Percentiles rank a stretch among this genome's conserved stretches.
Evolutionary conservation across 2,888 invertebrate species (phyloP).

Genomic region (Gnatocerus cornutus): DNA sequence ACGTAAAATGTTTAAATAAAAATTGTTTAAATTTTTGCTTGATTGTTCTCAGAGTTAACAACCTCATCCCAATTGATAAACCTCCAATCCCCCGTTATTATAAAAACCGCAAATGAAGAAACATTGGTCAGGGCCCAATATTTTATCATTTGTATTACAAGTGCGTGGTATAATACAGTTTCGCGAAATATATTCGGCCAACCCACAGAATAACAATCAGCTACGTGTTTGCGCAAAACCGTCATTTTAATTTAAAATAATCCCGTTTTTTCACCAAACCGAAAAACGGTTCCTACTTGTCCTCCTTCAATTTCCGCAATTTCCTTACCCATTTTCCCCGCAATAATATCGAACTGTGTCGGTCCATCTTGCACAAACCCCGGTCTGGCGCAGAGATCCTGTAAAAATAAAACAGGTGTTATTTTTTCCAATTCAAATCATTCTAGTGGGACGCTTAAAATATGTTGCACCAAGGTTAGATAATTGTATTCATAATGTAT

Average conservation of each 20-base stretch:
- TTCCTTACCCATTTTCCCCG: conserved; percentile 89
- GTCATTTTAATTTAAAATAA: too few species aligned
- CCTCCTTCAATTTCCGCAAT: neutral
- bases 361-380: conserved; percentile 87
- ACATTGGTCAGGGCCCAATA: neutral
- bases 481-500: conserved; percentile 44
- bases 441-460: conserved; percentile 26
- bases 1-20: too few species aligned
- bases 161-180: neutral
- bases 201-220: conserved; percentile 3
- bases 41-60: too few species aligned
- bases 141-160: neutral
- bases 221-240: neutral
- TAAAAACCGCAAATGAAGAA: neutral
- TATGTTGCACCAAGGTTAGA: conserved; percentile 38
- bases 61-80: too few species aligned
- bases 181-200: neutral
- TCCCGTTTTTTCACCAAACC: too few species aligned
- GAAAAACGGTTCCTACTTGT: neutral
- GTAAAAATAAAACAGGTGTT: conserved; percentile 66
- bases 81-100: too few species aligned
- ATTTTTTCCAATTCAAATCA: conserved; percentile 22
- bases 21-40: too few species aligned
- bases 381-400: conserved; percentile 85
- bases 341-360: conserved; percentile 87